Base-by-base conservation (phyloP, 2,888 invertebrate genomes). In the Chrysolina americana region DNA sequence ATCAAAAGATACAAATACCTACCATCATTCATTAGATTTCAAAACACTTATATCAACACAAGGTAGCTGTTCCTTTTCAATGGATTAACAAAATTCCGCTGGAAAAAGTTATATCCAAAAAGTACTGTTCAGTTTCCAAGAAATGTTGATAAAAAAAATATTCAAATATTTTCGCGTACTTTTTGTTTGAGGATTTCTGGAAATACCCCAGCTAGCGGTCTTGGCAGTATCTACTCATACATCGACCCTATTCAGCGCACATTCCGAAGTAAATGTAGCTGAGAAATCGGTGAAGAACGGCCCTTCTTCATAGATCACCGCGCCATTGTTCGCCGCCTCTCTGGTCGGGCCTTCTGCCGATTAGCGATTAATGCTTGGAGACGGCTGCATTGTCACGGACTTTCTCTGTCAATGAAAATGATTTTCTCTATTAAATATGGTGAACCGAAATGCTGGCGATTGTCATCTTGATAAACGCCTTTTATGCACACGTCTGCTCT, bases 211-310 rank as follows among this genome's bases (percentile, higher is more conserved):
- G 28, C 36, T 59, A 59, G 36, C n/a, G 59, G 17, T 50, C 47
- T 72, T 72, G 71, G 71, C 71, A 71, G 59, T 59, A 66, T 66
- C 65, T 48, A 64, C 59, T 65, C 65, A 41, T 36, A 44, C 71
- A 63, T 70, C 73, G 73, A 76, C 79, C 84, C 85, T 84, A 86
- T 86, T 86, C 86, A 86, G 85, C 85, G 86, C 71, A 86, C 86
- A 86, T 86, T 87, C 87, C 87, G 83, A 84, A 81, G 87, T 88
- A 88, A 88, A 88, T 88, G 88, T 88, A 88, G 88, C 88, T 87
- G 86, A 87, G 87, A 88, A 88, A 88, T 88, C 86, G 88, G 87
- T 88, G 85, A 88, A 87, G 87, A 88, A 88, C 87, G 87, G 85
- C 86, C 86, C 85, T 87, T 87, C 87, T 87, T 87, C 87, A 87